Evolutionary conservation across 2,113 vertebrate genomes (phyloP).

Genomic region (Geothlypis trichas): DNA sequence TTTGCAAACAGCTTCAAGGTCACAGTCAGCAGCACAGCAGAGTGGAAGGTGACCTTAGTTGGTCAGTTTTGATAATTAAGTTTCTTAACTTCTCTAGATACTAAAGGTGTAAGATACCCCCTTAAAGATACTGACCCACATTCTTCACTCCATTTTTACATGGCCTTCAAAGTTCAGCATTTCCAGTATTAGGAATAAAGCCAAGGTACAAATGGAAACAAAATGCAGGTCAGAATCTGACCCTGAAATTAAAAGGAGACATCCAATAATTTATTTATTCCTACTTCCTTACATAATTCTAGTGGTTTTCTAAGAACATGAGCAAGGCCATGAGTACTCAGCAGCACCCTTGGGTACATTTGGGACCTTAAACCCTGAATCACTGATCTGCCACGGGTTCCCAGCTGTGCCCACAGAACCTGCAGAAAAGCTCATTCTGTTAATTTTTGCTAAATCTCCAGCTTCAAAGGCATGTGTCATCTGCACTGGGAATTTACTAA

Average conservation of each 20-base stretch:
- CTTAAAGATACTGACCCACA: background rate
- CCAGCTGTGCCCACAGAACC: background rate
- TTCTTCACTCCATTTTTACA: background rate
- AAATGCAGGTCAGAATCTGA: background rate
- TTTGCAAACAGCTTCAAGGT: background rate
- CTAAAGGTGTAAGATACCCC: background rate
- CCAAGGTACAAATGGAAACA: background rate
- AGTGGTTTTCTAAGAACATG: background rate
- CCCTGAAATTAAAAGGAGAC: background rate
- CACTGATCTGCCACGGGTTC: background rate
- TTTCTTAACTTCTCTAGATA: background rate
- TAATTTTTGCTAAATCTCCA: background rate
- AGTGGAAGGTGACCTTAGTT: background rate
- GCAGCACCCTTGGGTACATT: background rate
- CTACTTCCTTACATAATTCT: background rate
- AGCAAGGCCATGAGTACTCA: background rate
- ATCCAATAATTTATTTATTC: background rate
- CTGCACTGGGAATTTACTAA: background rate
- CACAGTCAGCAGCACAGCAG: background rate
- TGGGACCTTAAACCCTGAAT: background rate
- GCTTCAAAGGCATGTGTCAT: background rate
- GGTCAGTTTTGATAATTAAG: background rate
- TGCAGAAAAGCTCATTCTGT: background rate
- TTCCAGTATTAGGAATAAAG: background rate
- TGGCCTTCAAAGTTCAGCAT: background rate